Base-by-base conservation (phyloP, 2,113 vertebrate species). In the Bujurquina vittata region DNA sequence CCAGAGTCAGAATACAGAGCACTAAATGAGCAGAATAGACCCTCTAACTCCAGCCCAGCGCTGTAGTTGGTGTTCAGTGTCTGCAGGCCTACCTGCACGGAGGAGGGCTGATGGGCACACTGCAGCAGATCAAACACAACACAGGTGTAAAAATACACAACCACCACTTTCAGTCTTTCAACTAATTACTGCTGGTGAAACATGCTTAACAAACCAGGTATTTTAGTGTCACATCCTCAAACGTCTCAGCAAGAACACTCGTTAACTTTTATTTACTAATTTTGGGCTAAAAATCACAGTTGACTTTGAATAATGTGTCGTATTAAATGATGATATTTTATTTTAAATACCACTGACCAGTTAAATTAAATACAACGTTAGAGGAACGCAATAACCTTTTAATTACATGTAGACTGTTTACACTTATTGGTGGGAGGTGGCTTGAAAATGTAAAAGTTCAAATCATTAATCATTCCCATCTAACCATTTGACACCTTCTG, bases 21-120 rank as follows among this genome's bases (percentile, higher is more conserved):
- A 20, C 23, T 72, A 72, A 31, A 52, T 72, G 29, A 72, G 26
- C 43, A 52, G 29, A 72, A 31, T 0, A 52, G 10, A 26, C 14
- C 10, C 20, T 26, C 43, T 52, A 31, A 52, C 7, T 52, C 58
- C 63, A 77, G 81, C 56, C 59, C 60, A 31, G 54, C 18, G 59
- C 33, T 26, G 80, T 7, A 7, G 22, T 33, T 2, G 1, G 29
- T 17, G 76, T 29, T 37, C 9, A 22, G 22, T 22, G 61, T 75
- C 3, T 35, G 57, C 35, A 55, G 81, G 58, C 90, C 91, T 96
- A 96, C 96, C 95, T 96, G 96, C 96, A 96, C 17, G 87, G 89
- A 43, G 92, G 93, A 55, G 94, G 89, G 87, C 91, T 92, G 94
- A 87, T 84, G 92, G 90, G 55, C 33, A 65, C 85, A 81, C 94